These are phyloP conservation scores for Aramus guarauna DNA, from an alignment of 2,113 vertebrate genomes.

Conservation along the genomic window DNA sequence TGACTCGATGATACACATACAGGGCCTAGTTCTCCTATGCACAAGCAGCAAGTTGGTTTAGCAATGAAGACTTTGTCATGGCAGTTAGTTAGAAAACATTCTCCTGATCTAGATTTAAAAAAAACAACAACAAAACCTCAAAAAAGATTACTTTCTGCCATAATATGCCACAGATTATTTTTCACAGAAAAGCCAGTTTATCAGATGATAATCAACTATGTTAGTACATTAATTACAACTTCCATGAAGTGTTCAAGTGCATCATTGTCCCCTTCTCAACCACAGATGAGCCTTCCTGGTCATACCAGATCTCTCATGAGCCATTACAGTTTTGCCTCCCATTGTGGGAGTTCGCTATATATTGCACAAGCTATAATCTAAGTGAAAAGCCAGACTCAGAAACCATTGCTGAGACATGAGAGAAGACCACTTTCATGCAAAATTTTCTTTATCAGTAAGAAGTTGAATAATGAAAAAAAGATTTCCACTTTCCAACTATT, in stretches of 20 bases:
- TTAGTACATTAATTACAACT: neutral
- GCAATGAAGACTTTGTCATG: neutral
- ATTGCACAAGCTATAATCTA: neutral
- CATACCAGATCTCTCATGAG: neutral
- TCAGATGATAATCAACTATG: neutral
- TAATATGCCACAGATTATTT: neutral
- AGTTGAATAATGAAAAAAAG: neutral
- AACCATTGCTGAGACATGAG: neutral
- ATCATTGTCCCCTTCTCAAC: neutral
- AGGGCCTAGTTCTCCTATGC: neutral
- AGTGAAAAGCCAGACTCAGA: neutral
- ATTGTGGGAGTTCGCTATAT: neutral
- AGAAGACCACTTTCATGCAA: neutral
- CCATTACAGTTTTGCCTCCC: neutral
- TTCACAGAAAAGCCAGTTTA: neutral
- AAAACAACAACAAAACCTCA: neutral
- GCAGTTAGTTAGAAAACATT: neutral
- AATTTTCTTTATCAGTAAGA: neutral
- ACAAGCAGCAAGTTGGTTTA: neutral
- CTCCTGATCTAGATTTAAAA: neutral
- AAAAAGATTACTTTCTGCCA: neutral
- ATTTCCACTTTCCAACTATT: neutral
- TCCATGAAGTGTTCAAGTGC: neutral
- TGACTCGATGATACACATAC: rapidly evolving
- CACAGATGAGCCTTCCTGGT: neutral